phyloP scores from a whole-genome alignment of 2,888 invertebrate genomes.

The Nomada fucata region DNA sequence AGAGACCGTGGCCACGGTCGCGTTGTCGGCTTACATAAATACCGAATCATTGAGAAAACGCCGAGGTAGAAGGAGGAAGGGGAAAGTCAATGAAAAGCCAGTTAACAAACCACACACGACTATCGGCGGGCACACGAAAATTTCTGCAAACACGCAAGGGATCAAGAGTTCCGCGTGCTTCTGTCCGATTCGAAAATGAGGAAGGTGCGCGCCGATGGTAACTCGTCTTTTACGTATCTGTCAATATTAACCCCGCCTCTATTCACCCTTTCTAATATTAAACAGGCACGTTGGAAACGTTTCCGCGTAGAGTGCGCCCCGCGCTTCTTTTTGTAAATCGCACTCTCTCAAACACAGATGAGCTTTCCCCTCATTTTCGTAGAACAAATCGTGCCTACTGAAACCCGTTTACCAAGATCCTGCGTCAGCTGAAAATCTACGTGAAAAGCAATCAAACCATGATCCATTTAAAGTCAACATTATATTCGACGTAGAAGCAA shows the following conservation, averaged over 20 bases:
- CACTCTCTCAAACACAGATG: slow-evolving; percentile 27
- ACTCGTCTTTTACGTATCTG: slow-evolving; percentile 46
- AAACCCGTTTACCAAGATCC: slow-evolving; percentile 36
- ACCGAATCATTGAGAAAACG: slow-evolving; percentile 13
- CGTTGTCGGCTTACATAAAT: slow-evolving; percentile 2
- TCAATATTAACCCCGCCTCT: slow-evolving; percentile 58
- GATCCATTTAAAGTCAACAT: slow-evolving; percentile 29
- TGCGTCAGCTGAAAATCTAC: slow-evolving; percentile 7
- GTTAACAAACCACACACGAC: slow-evolving; percentile 47
- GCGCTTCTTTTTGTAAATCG: slow-evolving; percentile 12
- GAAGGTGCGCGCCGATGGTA: slow-evolving; percentile 32
- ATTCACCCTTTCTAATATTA: slow-evolving; percentile 2
- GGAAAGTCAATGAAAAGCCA: slow-evolving; percentile 39
- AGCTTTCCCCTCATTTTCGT: slow-evolving; percentile 20
- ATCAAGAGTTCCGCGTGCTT: slow-evolving; percentile 60
- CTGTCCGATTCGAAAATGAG: slow-evolving; percentile 31
- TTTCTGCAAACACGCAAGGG: slow-evolving; percentile 59
- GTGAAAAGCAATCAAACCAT: slow-evolving; percentile 23
- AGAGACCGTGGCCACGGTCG: background rate
- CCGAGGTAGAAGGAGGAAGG: background rate
- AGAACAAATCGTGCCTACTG: slow-evolving; percentile 22
- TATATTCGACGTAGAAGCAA: background rate
- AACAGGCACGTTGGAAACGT: slow-evolving; percentile 16
- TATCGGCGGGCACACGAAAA: slow-evolving; percentile 18
- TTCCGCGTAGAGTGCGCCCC: no score